Percentiles rank a stretch among this genome's conserved stretches.
Evolutionary conservation across 2,797 vertebrate species (phyloP).

Genomic region (Melanotaenia pygmaea): DNA sequence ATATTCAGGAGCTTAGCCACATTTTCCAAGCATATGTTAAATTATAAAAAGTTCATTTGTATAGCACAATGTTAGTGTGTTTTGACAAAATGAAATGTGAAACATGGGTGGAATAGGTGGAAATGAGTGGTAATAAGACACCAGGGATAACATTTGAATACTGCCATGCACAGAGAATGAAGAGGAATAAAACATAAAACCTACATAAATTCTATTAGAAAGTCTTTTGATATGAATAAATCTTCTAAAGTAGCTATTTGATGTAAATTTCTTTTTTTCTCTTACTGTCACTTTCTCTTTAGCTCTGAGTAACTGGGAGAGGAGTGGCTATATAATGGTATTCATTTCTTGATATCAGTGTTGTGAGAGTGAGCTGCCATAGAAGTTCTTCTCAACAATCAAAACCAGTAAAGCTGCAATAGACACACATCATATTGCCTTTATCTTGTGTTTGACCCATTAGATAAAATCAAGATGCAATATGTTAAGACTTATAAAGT

Average conservation of each 20-base stretch:
- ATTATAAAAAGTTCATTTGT: neutral
- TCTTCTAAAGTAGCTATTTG: neutral
- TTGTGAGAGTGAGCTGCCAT: neutral
- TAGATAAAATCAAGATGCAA: slow-evolving; percentile 15
- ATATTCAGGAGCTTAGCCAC: neutral
- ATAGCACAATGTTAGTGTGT: neutral
- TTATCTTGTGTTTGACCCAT: slow-evolving; percentile 19
- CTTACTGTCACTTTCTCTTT: neutral
- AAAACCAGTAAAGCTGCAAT: neutral
- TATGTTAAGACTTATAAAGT: neutral
- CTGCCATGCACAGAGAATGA: neutral
- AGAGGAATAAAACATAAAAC: neutral
- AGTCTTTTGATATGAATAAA: neutral
- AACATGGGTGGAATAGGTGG: too few species aligned
- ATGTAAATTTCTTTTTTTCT: neutral
- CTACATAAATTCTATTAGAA: neutral
- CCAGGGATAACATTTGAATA: neutral
- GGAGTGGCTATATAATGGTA: neutral
- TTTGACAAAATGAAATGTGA: neutral
- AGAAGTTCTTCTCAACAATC: neutral
- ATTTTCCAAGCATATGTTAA: neutral
- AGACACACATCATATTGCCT: neutral
- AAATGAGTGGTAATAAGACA: neutral
- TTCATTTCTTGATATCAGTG: neutral
- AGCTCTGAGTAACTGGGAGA: neutral